These are phyloP conservation scores for Oncorhynchus nerka DNA, from an alignment of 2,113 vertebrate genomes.

Conservation along the genomic window DNA sequence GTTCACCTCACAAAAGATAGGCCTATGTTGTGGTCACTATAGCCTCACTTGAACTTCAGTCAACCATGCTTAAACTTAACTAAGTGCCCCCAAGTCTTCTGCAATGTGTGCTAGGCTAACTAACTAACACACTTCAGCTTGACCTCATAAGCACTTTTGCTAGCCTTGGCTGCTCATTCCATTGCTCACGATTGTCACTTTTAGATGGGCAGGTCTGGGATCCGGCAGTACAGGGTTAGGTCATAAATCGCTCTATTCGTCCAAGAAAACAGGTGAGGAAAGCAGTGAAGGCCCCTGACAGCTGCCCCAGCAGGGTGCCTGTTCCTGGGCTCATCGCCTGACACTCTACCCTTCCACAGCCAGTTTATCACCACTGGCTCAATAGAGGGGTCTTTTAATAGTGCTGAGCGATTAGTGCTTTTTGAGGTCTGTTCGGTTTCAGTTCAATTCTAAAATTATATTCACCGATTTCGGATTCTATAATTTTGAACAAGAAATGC, in stretches of 20 bases:
- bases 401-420: too few relatives aligned
- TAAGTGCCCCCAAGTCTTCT: too few relatives aligned
- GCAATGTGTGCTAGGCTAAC: too few relatives aligned
- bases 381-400: too few relatives aligned
- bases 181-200: neutral
- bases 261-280: neutral
- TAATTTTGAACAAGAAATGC: too few relatives aligned
- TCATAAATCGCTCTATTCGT: neutral
- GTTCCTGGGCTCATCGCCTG: neutral
- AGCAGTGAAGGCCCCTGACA: slow-evolving; percentile 8
- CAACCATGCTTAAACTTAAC: too few relatives aligned
- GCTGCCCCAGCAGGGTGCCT: slow-evolving; percentile 8
- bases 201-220: neutral
- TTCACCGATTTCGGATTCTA: too few relatives aligned
- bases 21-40: neutral
- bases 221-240: neutral
- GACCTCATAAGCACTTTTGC: neutral
- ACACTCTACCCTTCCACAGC: neutral
- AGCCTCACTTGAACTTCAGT: neutral
- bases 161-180: neutral
- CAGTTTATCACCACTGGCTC: too few relatives aligned
- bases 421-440: too few relatives aligned
- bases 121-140: neutral
- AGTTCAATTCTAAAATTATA: too few relatives aligned
- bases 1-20: neutral